Evolutionary conservation across 2,113 vertebrate genomes (phyloP), one percentile per base, ranked within the genome.

Genomic region (Cranoglanis bouderius): DNA sequence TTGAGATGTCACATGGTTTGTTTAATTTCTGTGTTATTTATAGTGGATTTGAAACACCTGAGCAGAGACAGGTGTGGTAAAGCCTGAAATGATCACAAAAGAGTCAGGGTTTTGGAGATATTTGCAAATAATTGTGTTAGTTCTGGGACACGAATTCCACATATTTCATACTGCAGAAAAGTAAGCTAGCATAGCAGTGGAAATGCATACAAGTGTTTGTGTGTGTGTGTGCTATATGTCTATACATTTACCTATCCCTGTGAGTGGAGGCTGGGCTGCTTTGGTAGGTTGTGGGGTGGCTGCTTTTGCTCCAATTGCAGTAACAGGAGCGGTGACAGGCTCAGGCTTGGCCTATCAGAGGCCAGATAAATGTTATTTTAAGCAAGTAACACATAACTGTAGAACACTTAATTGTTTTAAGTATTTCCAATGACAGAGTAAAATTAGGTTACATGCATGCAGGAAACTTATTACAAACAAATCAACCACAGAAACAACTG

Each of bases 161-260:
- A 14, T 10, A 43, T 77, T 24, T 29, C 21, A 43, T 43, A 26
- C 10, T 77, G 24, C 46, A 40, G 38, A 74, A 74, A 74, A 12
- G 26, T 65, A 65, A 32, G 12, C 10, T 65, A 67, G 65, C 65
- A 67, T 35, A 35, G n/a, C 65, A 67, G 65, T 67, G n/a, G 2
- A 72, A 74, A 74, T 40, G 18, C 35, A 74, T 74, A 74, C 3
- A 26, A 75, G 2, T 51, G 12, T n/a, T 29, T 51, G 26, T 78
- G 80, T 74, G 81, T 51, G 26, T 78, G 80, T 74, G 81, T 51
- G 81, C 35, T 26, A 59, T 46, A 43, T 86, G 78, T 86, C 14
- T 59, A 43, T 29, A 85, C 32, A 93, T 95, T 95, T 92, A 98
- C 98, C 98, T 96, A 97, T 96, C 87, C 97, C 96, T 88, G 96